Base-by-base conservation (phyloP, 2,888 invertebrate species). In the Autographa gamma region DNA sequence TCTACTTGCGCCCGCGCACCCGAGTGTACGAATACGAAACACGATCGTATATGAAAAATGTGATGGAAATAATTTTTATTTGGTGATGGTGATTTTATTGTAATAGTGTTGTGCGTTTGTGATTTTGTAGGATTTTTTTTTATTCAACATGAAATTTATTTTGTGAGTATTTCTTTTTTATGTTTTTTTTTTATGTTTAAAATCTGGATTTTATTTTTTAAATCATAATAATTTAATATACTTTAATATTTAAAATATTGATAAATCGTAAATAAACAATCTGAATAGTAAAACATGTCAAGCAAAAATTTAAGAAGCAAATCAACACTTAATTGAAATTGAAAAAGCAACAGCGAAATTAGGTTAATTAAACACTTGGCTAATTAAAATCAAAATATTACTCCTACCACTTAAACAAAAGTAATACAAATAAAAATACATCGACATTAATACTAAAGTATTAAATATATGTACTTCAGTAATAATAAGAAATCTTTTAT, bases 81-180 rank as follows among this genome's bases (percentile, higher is more conserved):
- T 58, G 71, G 77, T 77, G 79, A 71, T 74, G 68, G 82, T 84
- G 82, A 74, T 78, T 68, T 73, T 83, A 80, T 61, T 66, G 61
- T 71, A 66, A 71, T 73, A 78, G 77, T 83, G 73, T 25, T 54
- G 70, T 80, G 74, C 52, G 60, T 72, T 67, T 73, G 60, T 76
- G 63, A 69, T 69, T 31, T 41, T 63, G 73, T 70, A 66, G 76
- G 70, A 75, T 80, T 79, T 63, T 65, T 16, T 58, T 68, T 67
- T 63, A 54, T 68, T 69, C 83, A 87, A 70, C 71, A 88, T 88
- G 88, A 84, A 83, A 71, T 73, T 69, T 60, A 66, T 85, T 70
- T 68, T 87, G 87, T 88, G 60, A 87, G 88, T 88, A 77, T 71
- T 62, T 64, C 68, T 69, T 69, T 32, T 64, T 6, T 16, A 58